Percentiles rank a stretch among this genome's conserved stretches.
Conservation (phyloP, 37 sponge, comb jelly and placozoan species). For the Tethya wilhelma region DNA sequence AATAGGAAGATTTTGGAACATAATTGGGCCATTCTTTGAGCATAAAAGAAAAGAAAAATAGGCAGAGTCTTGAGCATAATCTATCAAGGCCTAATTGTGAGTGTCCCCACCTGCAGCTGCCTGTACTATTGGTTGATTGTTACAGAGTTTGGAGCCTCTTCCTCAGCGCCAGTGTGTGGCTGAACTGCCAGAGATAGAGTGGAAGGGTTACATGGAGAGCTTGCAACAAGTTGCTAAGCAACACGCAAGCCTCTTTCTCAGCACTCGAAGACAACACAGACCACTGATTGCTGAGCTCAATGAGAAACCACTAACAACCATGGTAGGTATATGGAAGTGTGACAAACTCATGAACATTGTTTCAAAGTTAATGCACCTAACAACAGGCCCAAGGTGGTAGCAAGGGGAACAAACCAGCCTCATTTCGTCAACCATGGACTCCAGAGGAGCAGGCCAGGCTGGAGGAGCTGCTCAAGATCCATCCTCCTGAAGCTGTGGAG, state of each 20-base stretch:
- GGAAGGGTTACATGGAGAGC: slow-evolving; percentile 56
- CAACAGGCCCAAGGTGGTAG: too few species aligned
- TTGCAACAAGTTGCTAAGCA: slow-evolving; percentile 32
- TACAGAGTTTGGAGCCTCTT: slow-evolving; percentile 27
- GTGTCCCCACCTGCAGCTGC: too few species aligned
- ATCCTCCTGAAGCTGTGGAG: slow-evolving; percentile 82
- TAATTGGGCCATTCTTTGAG: too few species aligned
- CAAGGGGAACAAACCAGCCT: slow-evolving; percentile 47
- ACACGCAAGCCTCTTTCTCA: slow-evolving; percentile 23
- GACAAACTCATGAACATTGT: too few species aligned
- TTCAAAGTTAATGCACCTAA: too few species aligned
- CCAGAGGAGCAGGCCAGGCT: slow-evolving; percentile 87
- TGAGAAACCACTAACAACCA: slow-evolving; percentile 12
- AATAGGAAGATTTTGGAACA: too few species aligned
- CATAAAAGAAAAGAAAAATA: too few species aligned
- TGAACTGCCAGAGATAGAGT: slow-evolving; percentile 62
- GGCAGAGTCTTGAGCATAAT: too few species aligned
- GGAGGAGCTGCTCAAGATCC: slow-evolving; percentile 74
- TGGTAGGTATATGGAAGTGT: too few species aligned
- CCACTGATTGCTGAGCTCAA: background rate
- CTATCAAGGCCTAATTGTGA: too few species aligned
- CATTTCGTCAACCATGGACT: slow-evolving; percentile 78
- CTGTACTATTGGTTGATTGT: background rate
- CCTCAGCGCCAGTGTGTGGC: slow-evolving; percentile 64
- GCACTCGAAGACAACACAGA: slow-evolving; percentile 14